Evolutionary conservation across 2,888 invertebrate species (phyloP), one percentile per base, ranked within the genome.

Genomic region (Papilio protenor): DNA sequence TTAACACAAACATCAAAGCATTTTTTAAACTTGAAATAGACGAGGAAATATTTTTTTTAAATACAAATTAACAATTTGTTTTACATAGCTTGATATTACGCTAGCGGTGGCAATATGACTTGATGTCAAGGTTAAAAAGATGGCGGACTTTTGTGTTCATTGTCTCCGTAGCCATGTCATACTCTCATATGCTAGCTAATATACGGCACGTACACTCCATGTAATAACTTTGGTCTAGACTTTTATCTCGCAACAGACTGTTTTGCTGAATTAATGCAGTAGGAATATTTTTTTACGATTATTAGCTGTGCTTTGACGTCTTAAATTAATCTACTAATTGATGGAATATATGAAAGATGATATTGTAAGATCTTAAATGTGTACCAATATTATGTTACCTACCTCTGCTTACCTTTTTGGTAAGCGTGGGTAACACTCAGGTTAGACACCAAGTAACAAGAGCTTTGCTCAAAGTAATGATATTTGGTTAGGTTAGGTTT

Each of bases 51-150:
- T n/a, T n/a, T n/a, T n/a, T n/a, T n/a, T n/a, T n/a, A n/a, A n/a
- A n/a, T 11, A 61, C 14, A 61, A n/a, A 27, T 16, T 59, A 61
- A 14, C 4, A 2, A 16, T 61, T 4, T 61, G 1, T 27, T 61
- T 16, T 27, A 27, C 23, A 27, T 27, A 27, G 61, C 6, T 27
- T 16, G 16, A 27, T 18, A 61, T 33, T 16, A 27, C 61, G 33
- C 33, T 33, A 45, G 14, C 70, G 47, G 45, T 70, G 49, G 45
- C 6, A 45, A 23, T 18, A 18, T n/a, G 57, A 47, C 33, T 76
- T 59, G 71, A 71, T 8, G 70, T 70, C 70, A 71, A 76, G 76
- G 76, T 76, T 71, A 47, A 61, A 33, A 61, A 76, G 59, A 61
- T 27, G 18, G 73, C 45, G 61, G 61, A 59, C 27, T 57, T 74